Percentiles rank a stretch among this genome's conserved stretches.
These are phyloP conservation scores for Sylvietta virens DNA, from an alignment of 2,113 vertebrate species.

Conservation along the genomic window DNA sequence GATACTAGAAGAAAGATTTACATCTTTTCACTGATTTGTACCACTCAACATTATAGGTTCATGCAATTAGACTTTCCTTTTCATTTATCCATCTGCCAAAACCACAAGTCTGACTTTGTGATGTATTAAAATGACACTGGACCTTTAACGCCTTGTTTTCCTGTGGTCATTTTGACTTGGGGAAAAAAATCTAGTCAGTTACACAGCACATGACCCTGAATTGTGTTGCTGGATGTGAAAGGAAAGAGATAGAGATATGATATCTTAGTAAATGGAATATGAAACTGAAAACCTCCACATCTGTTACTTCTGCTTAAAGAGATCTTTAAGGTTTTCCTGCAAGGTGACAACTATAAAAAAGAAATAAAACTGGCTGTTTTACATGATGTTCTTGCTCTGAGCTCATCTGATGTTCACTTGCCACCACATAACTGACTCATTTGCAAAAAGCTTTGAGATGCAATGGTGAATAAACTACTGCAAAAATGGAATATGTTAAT, in stretches of 20 bases:
- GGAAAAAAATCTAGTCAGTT: background rate
- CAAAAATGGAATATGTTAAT: background rate
- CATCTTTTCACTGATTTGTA: background rate
- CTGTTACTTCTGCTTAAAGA: background rate
- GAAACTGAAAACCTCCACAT: background rate
- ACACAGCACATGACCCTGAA: background rate
- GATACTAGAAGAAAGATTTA: background rate
- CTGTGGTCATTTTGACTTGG: background rate
- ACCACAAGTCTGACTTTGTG: background rate
- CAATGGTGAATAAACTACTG: background rate
- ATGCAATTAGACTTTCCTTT: background rate
- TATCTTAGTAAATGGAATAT: background rate
- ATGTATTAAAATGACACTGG: background rate
- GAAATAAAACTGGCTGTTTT: background rate
- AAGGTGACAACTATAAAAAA: background rate
- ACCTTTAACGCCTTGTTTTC: background rate
- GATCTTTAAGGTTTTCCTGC: background rate
- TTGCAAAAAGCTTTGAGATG: background rate
- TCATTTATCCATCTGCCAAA: background rate
- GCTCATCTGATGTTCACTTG: background rate
- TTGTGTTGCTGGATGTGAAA: background rate
- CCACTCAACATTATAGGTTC: background rate
- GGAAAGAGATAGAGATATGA: background rate
- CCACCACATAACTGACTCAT: background rate
- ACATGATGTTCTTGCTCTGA: background rate